Evolutionary conservation across 2,797 vertebrate genomes (phyloP), one percentile per base, ranked within the genome.

Genomic region (Alfaro cultratus): DNA sequence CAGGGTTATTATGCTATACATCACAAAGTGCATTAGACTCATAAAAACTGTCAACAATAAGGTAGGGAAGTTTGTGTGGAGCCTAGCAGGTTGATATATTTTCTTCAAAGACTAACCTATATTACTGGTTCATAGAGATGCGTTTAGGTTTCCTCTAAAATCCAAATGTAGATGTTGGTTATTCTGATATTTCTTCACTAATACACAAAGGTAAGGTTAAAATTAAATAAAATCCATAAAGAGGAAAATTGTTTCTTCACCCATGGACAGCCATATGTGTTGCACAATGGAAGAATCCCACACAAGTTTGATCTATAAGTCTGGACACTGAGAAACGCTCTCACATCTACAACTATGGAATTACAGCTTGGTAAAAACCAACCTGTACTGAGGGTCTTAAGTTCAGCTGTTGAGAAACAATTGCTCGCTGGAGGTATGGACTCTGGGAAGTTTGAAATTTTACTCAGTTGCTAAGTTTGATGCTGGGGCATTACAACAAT

Each of bases 1-100:
- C 89, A 81, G 89, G 87, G 90, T 96, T 96, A 96, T 96, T 96
- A 96, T 96, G 93, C 96, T 95, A 96, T 96, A 96, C 91, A 96
- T 96, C 96, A 96, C 93, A 96, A 95, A 96, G 94, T 95, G 95
- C 94, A 94, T 96, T 95, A 95, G 93, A 87, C 94, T 95, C 94
- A 96, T 96, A 95, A 96, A 96, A 95, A 84, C 96, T 96, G 96
- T 96, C 96, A 96, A 95, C 94, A 94, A 92, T 94, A 93, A 94
- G 94, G 94, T 93, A 93, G 92, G 91, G 92, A 95, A 95, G 93
- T 96, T 95, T 94, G 92, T 89, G 89, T 86, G 84, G 89, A 84
- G 94, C 94, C 91, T 87, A 85, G 87, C 89, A 93, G 94, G 93
- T 95, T 95, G 90, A 96, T 95, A 93, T 92, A 92, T 95, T 94